Conservation (phyloP, 30 jellyfish, hydroid and myxozoan genomes). For the Hydra vulgaris region DNA sequence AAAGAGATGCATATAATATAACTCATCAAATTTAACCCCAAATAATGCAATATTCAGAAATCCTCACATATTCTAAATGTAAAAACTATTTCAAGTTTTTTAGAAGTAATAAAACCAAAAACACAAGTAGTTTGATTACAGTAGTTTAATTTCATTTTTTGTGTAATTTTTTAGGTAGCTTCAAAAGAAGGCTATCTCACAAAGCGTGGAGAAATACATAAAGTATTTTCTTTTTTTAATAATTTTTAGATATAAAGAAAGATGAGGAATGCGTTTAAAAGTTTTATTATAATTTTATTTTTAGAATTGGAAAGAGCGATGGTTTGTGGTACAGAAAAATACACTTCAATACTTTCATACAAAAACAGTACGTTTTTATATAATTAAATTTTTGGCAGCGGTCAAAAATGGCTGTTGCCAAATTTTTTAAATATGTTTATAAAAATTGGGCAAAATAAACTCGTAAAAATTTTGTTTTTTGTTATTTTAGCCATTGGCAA, state of each 20-base stretch:
- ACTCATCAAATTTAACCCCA: no score
- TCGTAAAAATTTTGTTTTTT: background rate
- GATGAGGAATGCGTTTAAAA: background rate
- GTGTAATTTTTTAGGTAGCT: slow-evolving; percentile 54
- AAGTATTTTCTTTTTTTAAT: slow-evolving; percentile 30
- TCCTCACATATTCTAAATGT: no score
- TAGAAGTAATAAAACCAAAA: no score
- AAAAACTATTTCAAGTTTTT: no score
- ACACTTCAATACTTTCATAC: slow-evolving; percentile 48
- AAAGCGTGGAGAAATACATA: slow-evolving; percentile 75
- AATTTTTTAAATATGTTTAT: background rate
- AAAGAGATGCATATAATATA: no score
- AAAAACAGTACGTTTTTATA: slow-evolving; percentile 28
- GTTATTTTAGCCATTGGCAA: no score
- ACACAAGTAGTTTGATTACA: no score
- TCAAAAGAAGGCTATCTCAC: slow-evolving; percentile 87
- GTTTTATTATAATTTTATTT: slow-evolving; percentile 9
- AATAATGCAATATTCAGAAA: no score
- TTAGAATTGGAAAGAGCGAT: slow-evolving; percentile 88
- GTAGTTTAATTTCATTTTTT: no score
- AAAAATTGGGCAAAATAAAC: background rate
- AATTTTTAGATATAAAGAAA: background rate
- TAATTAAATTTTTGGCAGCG: background rate
- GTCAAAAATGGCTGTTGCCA: no score
- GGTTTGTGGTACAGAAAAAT: slow-evolving; percentile 68